Conservation (phyloP, 2,113 vertebrate species). For the Bubo blakistoni region DNA sequence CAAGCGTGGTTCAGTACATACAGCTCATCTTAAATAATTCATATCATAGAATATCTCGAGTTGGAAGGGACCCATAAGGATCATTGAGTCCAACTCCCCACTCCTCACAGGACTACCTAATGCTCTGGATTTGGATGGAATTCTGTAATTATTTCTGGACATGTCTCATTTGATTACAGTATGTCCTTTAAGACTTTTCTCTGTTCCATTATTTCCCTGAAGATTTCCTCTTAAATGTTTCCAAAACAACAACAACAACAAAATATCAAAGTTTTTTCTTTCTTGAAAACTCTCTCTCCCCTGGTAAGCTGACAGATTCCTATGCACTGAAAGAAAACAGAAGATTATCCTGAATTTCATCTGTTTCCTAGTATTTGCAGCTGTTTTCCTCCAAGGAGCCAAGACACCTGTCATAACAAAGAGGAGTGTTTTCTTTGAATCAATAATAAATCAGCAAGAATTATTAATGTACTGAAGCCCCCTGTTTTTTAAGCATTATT, state of each 20-base stretch:
- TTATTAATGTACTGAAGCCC: neutral
- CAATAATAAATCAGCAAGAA: neutral
- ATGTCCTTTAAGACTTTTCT: neutral
- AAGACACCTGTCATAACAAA: neutral
- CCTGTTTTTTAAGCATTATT: neutral
- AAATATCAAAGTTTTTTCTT: slow-evolving; percentile 27
- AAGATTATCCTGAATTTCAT: slow-evolving; percentile 11
- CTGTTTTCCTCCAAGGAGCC: slow-evolving; percentile 5
- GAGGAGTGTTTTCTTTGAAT: neutral
- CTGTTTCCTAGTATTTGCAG: neutral
- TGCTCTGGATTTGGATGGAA: neutral
- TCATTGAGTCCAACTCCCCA: rapidly evolving
- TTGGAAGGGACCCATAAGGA: neutral
- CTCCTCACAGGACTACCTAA: neutral
- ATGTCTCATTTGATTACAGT: neutral
- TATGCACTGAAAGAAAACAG: slow-evolving; percentile 12
- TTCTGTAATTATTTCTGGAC: neutral
- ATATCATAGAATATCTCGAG: neutral
- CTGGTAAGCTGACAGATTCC: slow-evolving; percentile 29
- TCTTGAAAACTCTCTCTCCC: neutral
- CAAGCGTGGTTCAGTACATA: neutral
- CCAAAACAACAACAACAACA: neutral
- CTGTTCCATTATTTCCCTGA: neutral
- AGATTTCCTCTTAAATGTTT: neutral
- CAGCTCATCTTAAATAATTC: neutral